Base-by-base conservation (phyloP, 2,888 invertebrate species). In the Drosophila mettleri region DNA sequence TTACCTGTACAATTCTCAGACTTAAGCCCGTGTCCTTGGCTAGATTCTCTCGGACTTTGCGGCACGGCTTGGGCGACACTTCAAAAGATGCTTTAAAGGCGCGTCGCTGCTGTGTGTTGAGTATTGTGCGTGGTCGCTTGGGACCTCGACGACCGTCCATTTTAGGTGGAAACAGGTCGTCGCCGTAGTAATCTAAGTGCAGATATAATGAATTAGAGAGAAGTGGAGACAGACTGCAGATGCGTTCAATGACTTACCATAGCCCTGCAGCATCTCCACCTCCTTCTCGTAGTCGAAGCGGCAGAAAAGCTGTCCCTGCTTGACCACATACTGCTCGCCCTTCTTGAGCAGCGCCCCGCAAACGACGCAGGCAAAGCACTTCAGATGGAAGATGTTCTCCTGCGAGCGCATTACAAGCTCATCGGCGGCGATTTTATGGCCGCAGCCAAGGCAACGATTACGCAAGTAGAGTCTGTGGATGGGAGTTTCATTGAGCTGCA, bases 41-140 rank as follows among this genome's bases (percentile, higher is more conserved):
- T 68, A 97, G 93, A 63, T 95, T 94, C 91, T 97, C 97, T 59
- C 97, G 93, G 41, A 96, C 96, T 93, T 97, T 97, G 81, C 96
- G 93, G 88, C 96, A 96, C 3, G 96, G 97, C 89, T 97, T 97
- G 20, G 97, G 96, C 82, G 96, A 96, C 80, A 96, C 94, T 92
- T 97, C 97, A 92, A 97, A 97, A 18, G 96, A 96, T 36, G 95
- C 95, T 92, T 97, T 97, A 92, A 97, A 97, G 72, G 96, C 96
- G 76, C 96, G 93, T 78, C 97, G 91, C 91, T 97, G 97, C 80
- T 95, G 95, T 1, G 96, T 96, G 49, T 97, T 97, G 46, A 97
- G 93, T 81, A 97, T 97, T 16, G 97, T 97, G 71, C 97, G 92
- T 0, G 97, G 97, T 80, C 97, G 92, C 91, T 97, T 97, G 0